Percentiles rank a stretch among this genome's conserved stretches.
These are phyloP conservation scores for Stegophylla sp. DNA, from an alignment of 2,888 invertebrate species.

Conservation along the genomic window DNA sequence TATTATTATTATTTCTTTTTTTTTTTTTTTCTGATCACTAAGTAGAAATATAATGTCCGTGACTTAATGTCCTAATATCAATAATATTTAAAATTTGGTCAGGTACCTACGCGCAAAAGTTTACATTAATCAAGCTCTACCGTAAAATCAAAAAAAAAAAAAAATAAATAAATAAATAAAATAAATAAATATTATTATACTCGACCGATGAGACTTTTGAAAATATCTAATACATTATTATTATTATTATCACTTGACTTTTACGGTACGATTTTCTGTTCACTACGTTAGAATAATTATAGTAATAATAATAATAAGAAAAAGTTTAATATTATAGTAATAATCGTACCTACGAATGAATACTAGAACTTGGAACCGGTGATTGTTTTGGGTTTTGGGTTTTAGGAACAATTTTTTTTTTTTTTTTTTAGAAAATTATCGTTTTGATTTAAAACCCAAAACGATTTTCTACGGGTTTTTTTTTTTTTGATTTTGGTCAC, in stretches of 20 bases:
- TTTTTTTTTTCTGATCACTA: no score
- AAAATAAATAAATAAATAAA: conserved; percentile 14
- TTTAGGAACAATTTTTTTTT: no score
- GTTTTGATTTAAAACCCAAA: no score
- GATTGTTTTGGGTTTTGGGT: no score
- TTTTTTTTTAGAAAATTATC: no score
- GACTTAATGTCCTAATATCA: conserved; percentile 7
- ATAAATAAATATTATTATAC: neutral
- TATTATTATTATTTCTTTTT: no score
- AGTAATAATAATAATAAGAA: neutral
- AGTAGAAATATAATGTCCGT: no score
- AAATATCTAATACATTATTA: no score
- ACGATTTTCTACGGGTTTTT: no score
- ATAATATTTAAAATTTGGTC: no score
- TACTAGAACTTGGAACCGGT: no score
- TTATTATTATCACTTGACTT: neutral
- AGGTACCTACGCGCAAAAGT: neutral
- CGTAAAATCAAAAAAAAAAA: neutral
- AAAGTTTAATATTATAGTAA: neutral
- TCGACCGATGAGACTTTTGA: neutral
- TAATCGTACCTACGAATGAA: conserved; percentile 3
- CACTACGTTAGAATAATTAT: neutral
- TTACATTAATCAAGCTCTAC: conserved; percentile 7
- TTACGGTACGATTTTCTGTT: neutral
- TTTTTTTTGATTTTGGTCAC: no score